These are phyloP conservation scores for Porites evermanni DNA, from an alignment of 92 coral and sea anemone species.

Conservation along the genomic window DNA sequence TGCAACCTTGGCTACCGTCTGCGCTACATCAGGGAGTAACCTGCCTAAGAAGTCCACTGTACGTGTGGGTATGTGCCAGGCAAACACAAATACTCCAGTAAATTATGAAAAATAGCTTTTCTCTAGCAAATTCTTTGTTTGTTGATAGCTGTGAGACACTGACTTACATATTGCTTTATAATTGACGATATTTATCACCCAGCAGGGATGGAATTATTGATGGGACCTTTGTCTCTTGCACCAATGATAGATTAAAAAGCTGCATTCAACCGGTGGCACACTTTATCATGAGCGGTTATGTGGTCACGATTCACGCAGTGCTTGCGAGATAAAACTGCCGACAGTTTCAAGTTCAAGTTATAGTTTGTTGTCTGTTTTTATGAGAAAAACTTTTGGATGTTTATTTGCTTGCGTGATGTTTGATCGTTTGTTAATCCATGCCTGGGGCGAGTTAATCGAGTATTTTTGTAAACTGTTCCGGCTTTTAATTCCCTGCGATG, in stretches of 20 bases:
- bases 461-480: slow-evolving; percentile 19
- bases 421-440: neutral
- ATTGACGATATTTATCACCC: slow-evolving; percentile 34
- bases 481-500: slow-evolving; percentile 26
- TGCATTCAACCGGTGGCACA: slow-evolving; percentile 12
- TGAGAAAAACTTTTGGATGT: neutral
- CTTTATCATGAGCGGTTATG: neutral
- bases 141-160: neutral
- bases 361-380: too few species aligned
- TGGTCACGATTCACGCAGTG: neutral
- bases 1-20: neutral
- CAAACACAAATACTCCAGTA: neutral
- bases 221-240: neutral
- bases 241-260: slow-evolving; percentile 4
- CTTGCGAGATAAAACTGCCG: neutral
- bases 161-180: slow-evolving; percentile 13
- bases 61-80: neutral
- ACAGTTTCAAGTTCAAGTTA: neutral
- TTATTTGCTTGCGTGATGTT: slow-evolving; percentile 23
- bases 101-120: slow-evolving; percentile 6
- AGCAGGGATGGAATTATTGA: slow-evolving; percentile 28
- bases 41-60: neutral
- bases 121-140: slow-evolving; percentile 10
- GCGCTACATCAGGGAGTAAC: neutral
- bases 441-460: slow-evolving; percentile 1